phyloP scores from a whole-genome alignment of 2,888 invertebrate species.

The Rotaria socialis region DNA sequence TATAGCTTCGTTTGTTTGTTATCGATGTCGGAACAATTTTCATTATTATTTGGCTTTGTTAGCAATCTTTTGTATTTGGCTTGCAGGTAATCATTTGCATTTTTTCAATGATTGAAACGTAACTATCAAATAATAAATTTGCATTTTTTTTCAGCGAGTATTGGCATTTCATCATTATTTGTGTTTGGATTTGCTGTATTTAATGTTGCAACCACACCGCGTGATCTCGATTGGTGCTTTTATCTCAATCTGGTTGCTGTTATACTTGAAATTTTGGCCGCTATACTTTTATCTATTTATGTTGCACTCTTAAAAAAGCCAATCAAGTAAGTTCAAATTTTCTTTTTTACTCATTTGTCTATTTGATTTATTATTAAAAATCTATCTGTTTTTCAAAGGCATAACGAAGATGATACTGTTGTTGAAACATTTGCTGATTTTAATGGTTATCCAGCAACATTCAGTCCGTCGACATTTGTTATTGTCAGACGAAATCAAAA shows the following conservation, averaged over 20 bases:
- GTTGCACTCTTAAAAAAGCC: background rate
- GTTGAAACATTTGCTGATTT: background rate
- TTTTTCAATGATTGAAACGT: background rate
- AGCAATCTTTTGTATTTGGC: background rate
- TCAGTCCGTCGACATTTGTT: background rate
- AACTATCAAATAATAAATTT: background rate
- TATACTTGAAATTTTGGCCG: background rate
- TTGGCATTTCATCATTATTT: background rate
- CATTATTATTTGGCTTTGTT: conserved; percentile 20
- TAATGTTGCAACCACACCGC: background rate
- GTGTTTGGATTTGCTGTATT: conserved; percentile 11
- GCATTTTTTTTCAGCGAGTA: background rate
- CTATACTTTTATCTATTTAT: conserved; percentile 30
- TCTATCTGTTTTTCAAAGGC: background rate
- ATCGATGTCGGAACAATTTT: background rate
- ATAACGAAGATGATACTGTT: background rate
- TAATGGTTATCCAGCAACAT: background rate
- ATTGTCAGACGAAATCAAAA: background rate
- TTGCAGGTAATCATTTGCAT: background rate
- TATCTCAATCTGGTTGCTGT: conserved; percentile 1
- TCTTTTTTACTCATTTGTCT: background rate
- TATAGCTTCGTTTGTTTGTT: background rate
- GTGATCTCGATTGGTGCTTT: conserved; percentile 10
- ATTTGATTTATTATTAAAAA: background rate
- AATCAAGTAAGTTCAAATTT: background rate